These are phyloP conservation scores for Ctenochaetus hawaiiensis DNA, from an alignment of 2,797 vertebrate genomes.

Conservation along the genomic window DNA sequence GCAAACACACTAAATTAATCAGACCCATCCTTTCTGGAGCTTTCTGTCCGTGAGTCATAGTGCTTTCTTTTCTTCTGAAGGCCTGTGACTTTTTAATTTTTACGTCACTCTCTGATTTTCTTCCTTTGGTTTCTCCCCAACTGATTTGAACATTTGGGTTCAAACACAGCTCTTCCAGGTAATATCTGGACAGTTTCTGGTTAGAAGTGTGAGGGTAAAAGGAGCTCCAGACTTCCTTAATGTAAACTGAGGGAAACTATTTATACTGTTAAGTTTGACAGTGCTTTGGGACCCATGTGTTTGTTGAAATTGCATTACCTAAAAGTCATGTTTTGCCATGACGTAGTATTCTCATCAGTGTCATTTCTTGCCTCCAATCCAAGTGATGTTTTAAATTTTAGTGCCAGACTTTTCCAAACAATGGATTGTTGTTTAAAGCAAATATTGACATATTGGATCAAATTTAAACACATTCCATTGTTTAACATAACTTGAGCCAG, in stretches of 20 bases:
- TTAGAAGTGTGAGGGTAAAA: too few species aligned
- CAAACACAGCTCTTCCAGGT: too few species aligned
- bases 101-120: not conserved
- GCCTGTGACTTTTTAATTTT: slow-evolving; percentile 17
- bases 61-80: slow-evolving; percentile 2
- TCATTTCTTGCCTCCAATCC: not conserved
- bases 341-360: not conserved
- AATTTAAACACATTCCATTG: not conserved
- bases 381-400: not conserved
- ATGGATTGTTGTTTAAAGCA: not conserved
- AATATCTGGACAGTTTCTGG: too few species aligned
- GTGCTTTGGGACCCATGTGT: not conserved
- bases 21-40: not conserved
- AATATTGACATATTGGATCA: not conserved
- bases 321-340: not conserved
- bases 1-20: slow-evolving; percentile 26
- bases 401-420: not conserved
- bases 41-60: slow-evolving; percentile 4
- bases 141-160: too few species aligned
- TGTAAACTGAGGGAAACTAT: not conserved
- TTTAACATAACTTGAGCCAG: not conserved
- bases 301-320: not conserved
- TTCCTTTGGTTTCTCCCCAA: too few species aligned
- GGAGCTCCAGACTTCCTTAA: not conserved
- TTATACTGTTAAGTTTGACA: not conserved